These are phyloP conservation scores for Linnaemya tessellans DNA, from an alignment of 2,888 invertebrate genomes.

Conservation along the genomic window DNA sequence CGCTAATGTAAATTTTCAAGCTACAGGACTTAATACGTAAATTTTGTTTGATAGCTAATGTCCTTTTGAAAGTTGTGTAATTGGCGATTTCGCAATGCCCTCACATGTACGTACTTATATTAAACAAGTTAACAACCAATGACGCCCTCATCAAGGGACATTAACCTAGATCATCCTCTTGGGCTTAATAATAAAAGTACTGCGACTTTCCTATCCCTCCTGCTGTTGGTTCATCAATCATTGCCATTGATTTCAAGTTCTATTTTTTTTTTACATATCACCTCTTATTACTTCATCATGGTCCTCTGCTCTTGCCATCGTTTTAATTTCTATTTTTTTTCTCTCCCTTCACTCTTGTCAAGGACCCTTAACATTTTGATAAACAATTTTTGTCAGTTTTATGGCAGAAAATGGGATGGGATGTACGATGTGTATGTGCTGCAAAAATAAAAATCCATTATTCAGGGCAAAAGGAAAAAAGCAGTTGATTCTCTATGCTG, in stretches of 20 bases:
- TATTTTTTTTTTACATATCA: conserved; percentile 28
- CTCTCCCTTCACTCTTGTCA: background rate
- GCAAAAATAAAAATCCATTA: conserved; percentile 48
- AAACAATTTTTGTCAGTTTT: background rate
- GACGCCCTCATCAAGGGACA: conserved; percentile 3
- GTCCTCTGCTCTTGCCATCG: background rate
- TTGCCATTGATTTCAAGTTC: conserved; percentile 41
- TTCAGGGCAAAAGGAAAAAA: conserved; percentile 31
- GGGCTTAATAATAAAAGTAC: background rate
- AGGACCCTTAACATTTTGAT: conserved; percentile 29
- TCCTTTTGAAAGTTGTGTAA: background rate
- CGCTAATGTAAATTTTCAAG: too few species aligned
- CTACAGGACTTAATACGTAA: too few species aligned
- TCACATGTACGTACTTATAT: background rate
- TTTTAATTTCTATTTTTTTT: background rate
- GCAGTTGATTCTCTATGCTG: conserved; percentile 28
- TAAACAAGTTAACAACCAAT: background rate
- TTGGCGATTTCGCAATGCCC: background rate
- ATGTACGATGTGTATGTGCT: background rate
- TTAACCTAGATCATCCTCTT: conserved; percentile 21
- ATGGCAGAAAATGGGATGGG: background rate
- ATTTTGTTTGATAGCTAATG: too few species aligned
- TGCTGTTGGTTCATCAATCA: conserved; percentile 54
- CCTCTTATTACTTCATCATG: conserved; percentile 33
- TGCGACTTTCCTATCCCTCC: background rate